Base-by-base conservation (phyloP, 2,113 vertebrate genomes). In the Myiagra hebetior region DNA sequence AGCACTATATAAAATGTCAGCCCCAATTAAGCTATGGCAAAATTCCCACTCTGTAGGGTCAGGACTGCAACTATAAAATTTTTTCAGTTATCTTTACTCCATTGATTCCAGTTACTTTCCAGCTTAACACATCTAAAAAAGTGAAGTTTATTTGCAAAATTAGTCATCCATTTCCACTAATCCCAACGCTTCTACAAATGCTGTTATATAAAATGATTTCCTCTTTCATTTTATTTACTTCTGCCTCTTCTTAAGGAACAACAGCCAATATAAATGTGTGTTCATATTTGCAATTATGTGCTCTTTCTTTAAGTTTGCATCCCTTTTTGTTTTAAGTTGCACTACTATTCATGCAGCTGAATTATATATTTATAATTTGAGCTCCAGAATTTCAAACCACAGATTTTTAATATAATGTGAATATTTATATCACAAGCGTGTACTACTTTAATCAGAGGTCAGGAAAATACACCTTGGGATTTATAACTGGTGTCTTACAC, bases 11-110 rank as follows among this genome's bases (percentile, higher is more conserved):
- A 74, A 96, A 94, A 90, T 75, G 63, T 91, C 90, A 91, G 22
- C 10, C 22, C 7, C 42, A 95, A 94, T 96, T 94, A 95, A 95
- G 33, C 39, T 41, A 44, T 94, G 87, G 85, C 67, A 94, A 93
- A 91, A 88, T 90, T 97, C 72, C 87, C 39, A 31, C 77, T 80
- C 67, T 37, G 14, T 39, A 78, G 49, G 84, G 81, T 95, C 84
- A 92, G 23, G 39, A 81, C 35, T 22, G 70, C 24, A 95, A 35
- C 21, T 69, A 59, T 69, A 89, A 65, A 26, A 7, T 75, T 74
- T 83, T 83, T 77, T 73, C 14, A 5, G 42, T 69, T 88, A 26
- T 59, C 28, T 62, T 5, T 83, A 87, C 23, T 82, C n/a, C 33
- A 55, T 42, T 41, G 28, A 65, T 82, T 79, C 35, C 30, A 77